Percentiles rank a stretch among this genome's conserved stretches.
Conservation (phyloP, 2,888 invertebrate species). For the Ametastegia equiseti region DNA sequence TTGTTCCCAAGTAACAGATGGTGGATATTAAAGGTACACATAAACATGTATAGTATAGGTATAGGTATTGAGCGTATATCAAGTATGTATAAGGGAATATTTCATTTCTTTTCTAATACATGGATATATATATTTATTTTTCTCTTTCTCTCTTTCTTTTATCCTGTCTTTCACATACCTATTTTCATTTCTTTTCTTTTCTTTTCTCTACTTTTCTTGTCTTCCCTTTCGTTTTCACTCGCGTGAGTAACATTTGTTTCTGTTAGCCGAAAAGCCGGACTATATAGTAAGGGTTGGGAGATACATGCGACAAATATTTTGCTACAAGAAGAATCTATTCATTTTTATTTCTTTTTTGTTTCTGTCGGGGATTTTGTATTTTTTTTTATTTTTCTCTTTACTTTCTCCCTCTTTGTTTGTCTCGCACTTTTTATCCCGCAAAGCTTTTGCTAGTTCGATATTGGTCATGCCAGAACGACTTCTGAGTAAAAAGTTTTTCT, state of each 20-base stretch:
- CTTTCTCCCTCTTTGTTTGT: not conserved
- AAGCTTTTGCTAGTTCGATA: conserved; percentile 4
- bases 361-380: too few species aligned
- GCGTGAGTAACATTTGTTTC: conserved; percentile 2
- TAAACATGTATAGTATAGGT: too few species aligned
- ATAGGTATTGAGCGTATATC: too few species aligned
- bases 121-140: not conserved
- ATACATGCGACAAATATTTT: conserved; percentile 13
- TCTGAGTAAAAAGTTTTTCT: conserved; percentile 17
- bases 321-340: not conserved
- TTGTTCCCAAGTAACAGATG: not conserved
- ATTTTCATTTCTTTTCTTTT: not conserved
- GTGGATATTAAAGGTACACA: not conserved
- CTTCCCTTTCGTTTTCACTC: not conserved
- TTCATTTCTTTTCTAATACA: too few species aligned
- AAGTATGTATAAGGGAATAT: too few species aligned
- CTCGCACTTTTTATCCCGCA: not conserved
- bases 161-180: not conserved
- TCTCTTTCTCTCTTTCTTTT: not conserved
- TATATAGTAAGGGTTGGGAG: not conserved
- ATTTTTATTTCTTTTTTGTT: not conserved
- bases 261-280: not conserved
- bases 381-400: not conserved
- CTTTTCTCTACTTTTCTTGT: not conserved
- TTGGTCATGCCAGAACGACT: not conserved